Conservation (phyloP, 2,888 invertebrate genomes). For the Stenoptilia bipunctidactyla region DNA sequence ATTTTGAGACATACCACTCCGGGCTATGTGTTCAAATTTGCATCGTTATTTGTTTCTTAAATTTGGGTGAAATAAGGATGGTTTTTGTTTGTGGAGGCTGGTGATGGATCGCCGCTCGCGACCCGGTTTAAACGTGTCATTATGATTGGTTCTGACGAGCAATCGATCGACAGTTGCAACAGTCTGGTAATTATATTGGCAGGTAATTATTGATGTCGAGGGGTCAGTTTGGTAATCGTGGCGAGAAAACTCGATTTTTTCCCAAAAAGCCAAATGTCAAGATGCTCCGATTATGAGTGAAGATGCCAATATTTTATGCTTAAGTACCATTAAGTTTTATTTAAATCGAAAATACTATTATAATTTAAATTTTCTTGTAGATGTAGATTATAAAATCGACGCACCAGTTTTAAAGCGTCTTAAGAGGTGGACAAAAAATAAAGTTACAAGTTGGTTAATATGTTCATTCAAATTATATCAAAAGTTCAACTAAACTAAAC, state of each 20-base stretch:
- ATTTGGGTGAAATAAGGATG: slow-evolving; percentile 19
- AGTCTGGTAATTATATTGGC: not conserved
- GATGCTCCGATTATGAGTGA: too few species aligned
- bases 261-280: too few species aligned
- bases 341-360: too few species aligned
- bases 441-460: too few species aligned
- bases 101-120: slow-evolving; percentile 16
- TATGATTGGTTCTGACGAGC: slow-evolving; percentile 28
- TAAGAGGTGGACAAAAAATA: too few species aligned
- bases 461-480: too few species aligned
- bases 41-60: slow-evolving; percentile 20
- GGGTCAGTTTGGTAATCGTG: not conserved
- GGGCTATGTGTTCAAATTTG: slow-evolving; percentile 10
- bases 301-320: too few species aligned
- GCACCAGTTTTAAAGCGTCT: too few species aligned
- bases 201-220: not conserved
- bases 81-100: slow-evolving; percentile 20
- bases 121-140: slow-evolving; percentile 39
- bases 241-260: not conserved
- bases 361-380: too few species aligned
- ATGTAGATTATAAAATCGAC: too few species aligned
- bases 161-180: not conserved
- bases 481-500: too few species aligned
- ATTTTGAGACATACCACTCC: slow-evolving; percentile 29
- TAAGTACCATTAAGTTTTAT: too few species aligned